Percentiles rank a stretch among this genome's conserved stretches.
These are phyloP conservation scores for Cavia porcellus DNA, from an alignment of 2,113 vertebrate species.

Conservation along the genomic window DNA sequence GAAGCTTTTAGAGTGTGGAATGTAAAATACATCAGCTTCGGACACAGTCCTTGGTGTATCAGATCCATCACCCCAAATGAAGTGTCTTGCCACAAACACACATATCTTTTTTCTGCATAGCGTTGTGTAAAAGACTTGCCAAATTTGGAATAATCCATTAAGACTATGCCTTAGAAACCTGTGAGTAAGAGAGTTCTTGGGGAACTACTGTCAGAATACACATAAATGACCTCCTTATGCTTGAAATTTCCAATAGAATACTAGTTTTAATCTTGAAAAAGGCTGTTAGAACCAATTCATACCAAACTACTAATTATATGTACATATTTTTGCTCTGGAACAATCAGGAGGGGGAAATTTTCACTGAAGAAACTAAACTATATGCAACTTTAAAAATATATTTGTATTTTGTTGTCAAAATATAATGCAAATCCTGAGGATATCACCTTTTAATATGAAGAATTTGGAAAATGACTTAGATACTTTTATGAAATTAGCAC, in stretches of 20 bases:
- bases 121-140: background rate
- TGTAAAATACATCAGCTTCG: background rate
- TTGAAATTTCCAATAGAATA: slow-evolving; percentile 8
- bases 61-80: background rate
- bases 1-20: background rate
- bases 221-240: background rate
- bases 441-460: background rate
- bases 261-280: slow-evolving; percentile 16
- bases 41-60: background rate
- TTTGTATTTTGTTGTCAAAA: slow-evolving; percentile 47
- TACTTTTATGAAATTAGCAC: background rate
- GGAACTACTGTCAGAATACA: background rate
- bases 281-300: background rate
- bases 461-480: background rate
- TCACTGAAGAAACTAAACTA: slow-evolving; percentile 57
- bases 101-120: background rate
- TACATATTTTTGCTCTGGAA: slow-evolving; percentile 16
- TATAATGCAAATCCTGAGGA: slow-evolving; percentile 2
- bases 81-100: background rate
- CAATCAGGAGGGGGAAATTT: background rate
- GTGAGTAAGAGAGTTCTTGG: slow-evolving; percentile 36
- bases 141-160: slow-evolving; percentile 15
- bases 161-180: slow-evolving; percentile 5
- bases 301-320: slow-evolving; percentile 52
- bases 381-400: slow-evolving; percentile 39